A percentile compares a stretch with the other conserved stretches of the same genome.
Conservation (phyloP, 2,113 vertebrate species). For the Guaruba guarouba region DNA sequence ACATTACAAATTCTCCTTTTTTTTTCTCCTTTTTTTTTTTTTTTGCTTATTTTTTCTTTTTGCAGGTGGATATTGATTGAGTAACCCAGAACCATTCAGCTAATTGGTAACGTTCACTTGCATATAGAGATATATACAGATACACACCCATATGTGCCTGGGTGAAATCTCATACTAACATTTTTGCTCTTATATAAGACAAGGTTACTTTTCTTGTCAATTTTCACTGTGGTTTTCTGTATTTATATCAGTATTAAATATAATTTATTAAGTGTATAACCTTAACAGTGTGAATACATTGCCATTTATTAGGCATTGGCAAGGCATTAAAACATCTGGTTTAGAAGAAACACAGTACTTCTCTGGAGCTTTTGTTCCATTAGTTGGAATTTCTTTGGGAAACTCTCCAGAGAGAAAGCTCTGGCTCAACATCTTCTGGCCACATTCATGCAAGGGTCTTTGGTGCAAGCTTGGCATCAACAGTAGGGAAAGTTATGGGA, state of each 20-base stretch:
- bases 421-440: background rate
- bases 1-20: background rate
- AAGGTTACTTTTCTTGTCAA: background rate
- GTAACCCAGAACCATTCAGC: background rate
- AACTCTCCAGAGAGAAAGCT: background rate
- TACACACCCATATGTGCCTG: background rate
- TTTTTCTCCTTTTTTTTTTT: background rate
- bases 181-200: background rate
- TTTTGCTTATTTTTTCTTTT: background rate
- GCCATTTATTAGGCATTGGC: conserved; percentile 53
- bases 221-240: conserved; percentile 1
- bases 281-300: conserved; percentile 27
- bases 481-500: background rate
- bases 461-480: background rate
- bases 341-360: conserved; percentile 1
- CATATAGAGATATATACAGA: background rate
- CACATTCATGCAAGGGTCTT: background rate
- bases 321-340: conserved; percentile 48
- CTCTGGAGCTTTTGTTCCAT: background rate
- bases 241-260: conserved; percentile 46
- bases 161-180: background rate
- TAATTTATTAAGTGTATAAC: conserved; percentile 45
- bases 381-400: conserved; percentile 47
- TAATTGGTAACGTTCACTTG: background rate
- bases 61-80: background rate